phyloP scores from a whole-genome alignment of 2,888 invertebrate genomes.

The Harmothoe impar region DNA sequence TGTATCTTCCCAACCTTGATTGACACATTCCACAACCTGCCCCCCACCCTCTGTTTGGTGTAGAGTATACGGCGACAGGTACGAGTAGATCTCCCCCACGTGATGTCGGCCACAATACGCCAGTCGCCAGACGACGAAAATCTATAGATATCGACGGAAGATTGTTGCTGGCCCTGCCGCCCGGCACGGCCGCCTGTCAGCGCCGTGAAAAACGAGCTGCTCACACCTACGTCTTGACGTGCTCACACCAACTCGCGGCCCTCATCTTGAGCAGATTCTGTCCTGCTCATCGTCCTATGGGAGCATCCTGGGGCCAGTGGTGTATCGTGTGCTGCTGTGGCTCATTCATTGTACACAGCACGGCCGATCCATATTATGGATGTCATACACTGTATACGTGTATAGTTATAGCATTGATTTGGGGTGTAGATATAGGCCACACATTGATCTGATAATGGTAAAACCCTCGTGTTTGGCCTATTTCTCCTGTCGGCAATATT shows the following conservation, averaged over 20 bases:
- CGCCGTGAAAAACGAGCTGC: neutral
- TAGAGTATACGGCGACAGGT: neutral
- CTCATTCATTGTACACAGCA: neutral
- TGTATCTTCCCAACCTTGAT: too few species aligned
- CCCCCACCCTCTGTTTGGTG: neutral
- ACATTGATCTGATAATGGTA: conserved; percentile 11
- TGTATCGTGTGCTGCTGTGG: neutral
- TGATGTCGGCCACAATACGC: conserved; percentile 24
- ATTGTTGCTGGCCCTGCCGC: conserved; percentile 21
- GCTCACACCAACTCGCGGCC: neutral
- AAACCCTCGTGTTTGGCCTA: neutral
- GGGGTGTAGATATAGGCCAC: conserved; percentile 7
- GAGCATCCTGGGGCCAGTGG: neutral
- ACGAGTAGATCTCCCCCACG: neutral
- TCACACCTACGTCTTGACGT: neutral
- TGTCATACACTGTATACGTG: neutral
- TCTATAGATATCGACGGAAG: conserved; percentile 44
- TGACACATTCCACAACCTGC: too few species aligned
- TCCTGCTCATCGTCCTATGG: neutral
- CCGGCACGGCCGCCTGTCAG: neutral
- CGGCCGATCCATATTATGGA: neutral
- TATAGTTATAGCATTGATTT: conserved; percentile 17
- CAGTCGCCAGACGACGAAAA: conserved; percentile 28
- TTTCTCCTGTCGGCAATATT: neutral
- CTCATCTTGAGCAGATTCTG: neutral